phyloP scores from a whole-genome alignment of 2,888 invertebrate genomes.

The Pilophorus perplexus region DNA sequence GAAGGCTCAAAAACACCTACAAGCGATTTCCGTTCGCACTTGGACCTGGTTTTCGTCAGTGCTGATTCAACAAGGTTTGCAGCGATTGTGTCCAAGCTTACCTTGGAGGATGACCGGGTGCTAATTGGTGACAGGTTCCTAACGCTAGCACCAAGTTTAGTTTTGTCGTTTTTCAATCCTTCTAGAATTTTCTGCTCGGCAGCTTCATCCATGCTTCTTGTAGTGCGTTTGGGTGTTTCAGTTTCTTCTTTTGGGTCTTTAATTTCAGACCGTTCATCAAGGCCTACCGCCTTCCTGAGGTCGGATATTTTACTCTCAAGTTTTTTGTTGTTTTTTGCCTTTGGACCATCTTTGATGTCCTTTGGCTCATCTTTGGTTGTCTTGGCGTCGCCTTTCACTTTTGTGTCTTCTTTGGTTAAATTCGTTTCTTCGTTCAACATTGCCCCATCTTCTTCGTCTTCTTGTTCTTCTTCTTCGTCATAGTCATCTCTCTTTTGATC shows the following conservation, averaged over 20 bases:
- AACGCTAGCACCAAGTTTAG: background rate
- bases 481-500: background rate
- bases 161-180: conserved; percentile 17
- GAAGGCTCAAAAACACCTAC: conserved; percentile 68
- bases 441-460: background rate
- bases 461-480: background rate
- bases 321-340: conserved; percentile 7
- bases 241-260: conserved; percentile 4
- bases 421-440: background rate
- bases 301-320: conserved; percentile 1
- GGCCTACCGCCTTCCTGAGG: background rate
- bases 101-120: conserved; percentile 33
- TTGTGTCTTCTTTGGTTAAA: background rate
- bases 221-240: conserved; percentile 19
- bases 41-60: conserved; percentile 2
- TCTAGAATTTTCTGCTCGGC: conserved; percentile 29
- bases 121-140: conserved; percentile 1
- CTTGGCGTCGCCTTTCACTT: conserved; percentile 1
- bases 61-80: conserved; percentile 2
- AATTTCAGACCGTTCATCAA: background rate
- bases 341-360: background rate
- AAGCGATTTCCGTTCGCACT: conserved; percentile 17
- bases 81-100: conserved; percentile 13
- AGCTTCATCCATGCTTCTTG: conserved; percentile 30
- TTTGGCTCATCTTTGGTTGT: background rate